These are phyloP conservation scores for Drosophila robusta DNA, from an alignment of 2,888 invertebrate genomes.

Conservation along the genomic window DNA sequence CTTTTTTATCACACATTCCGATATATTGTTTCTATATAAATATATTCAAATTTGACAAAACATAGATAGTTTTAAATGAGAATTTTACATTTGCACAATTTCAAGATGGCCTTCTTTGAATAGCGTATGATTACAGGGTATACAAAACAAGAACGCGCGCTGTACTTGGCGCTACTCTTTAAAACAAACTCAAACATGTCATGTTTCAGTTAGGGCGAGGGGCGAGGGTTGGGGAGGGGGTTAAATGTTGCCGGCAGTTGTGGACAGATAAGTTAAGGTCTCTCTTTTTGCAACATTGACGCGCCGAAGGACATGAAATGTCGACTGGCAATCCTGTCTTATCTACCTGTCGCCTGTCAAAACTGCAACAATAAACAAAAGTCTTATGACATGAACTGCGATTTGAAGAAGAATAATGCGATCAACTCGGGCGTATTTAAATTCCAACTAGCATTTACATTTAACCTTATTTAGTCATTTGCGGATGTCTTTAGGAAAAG, in stretches of 20 bases:
- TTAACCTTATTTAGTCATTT: no score
- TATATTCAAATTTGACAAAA: no score
- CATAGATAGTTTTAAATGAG: no score
- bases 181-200: conserved; percentile 22
- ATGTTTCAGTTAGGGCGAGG: conserved; percentile 4
- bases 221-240: neutral
- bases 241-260: conserved; percentile 3
- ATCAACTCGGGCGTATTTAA: conserved; percentile 8
- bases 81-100: no score
- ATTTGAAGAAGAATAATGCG: neutral
- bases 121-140: conserved; percentile 10
- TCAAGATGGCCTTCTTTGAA: neutral
- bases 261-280: conserved; percentile 43
- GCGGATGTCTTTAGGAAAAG: no score
- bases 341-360: conserved; percentile 1
- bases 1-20: no score
- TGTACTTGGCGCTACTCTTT: neutral
- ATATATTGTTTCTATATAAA: no score
- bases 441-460: neutral
- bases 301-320: conserved; percentile 46
- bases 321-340: conserved; percentile 11
- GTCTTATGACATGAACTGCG: neutral
- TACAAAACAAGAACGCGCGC: conserved; percentile 11
- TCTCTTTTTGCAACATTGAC: conserved; percentile 21
- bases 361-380: conserved; percentile 5